phyloP scores from a whole-genome alignment of 2,113 vertebrate species.

The Protobothrops flavoviridis region DNA sequence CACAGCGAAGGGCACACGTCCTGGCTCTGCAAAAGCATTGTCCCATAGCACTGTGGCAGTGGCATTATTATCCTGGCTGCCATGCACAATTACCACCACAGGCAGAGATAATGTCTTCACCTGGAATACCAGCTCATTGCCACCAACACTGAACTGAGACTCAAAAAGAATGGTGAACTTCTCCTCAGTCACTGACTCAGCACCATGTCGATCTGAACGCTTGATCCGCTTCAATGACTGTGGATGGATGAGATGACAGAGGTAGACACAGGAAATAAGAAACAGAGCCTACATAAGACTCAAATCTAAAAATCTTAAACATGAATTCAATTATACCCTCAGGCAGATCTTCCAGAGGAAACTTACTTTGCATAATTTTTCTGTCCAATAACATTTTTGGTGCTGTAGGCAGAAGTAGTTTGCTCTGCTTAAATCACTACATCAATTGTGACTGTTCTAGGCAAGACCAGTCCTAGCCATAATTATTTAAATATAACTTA shows the following conservation, averaged over 20 bases:
- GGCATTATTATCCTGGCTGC: slow-evolving; percentile 98
- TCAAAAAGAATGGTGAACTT: slow-evolving; percentile 98
- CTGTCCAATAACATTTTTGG: background rate
- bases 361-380: background rate
- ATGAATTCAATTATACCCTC: background rate
- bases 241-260: background rate
- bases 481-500: too few species aligned
- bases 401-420: too few species aligned
- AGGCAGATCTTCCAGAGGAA: background rate
- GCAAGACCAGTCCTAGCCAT: too few species aligned
- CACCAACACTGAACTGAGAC: slow-evolving; percentile 94
- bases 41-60: slow-evolving; percentile 98
- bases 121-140: slow-evolving; percentile 95
- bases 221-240: slow-evolving; percentile 97
- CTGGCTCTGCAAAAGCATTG: slow-evolving; percentile 93
- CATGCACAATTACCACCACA: slow-evolving; percentile 95
- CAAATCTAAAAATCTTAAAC: background rate
- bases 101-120: slow-evolving; percentile 96
- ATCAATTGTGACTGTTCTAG: too few species aligned
- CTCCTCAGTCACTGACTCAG: slow-evolving; percentile 95
- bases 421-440: too few species aligned
- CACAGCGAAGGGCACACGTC: slow-evolving; percentile 91
- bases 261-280: accelerated
- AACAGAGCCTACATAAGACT: background rate
- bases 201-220: slow-evolving; percentile 89